Evolutionary conservation across 53 echinoderm and acorn worm species (phyloP), one percentile per base, ranked within the genome.

Genomic region (Stichopus horrens): DNA sequence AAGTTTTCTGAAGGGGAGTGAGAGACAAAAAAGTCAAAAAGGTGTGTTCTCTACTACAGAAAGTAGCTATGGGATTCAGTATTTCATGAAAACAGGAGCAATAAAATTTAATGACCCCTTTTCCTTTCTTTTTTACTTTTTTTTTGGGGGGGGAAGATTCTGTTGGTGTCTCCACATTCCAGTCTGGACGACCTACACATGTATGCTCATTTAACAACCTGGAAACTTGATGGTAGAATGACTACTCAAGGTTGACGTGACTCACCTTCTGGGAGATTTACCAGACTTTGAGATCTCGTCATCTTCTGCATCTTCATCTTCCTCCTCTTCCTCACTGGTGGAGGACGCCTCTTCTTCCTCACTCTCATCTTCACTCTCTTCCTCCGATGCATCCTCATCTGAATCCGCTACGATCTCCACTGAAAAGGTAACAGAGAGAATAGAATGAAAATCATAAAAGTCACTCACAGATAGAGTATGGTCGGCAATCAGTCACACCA

Each of bases 341-440:
- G 59, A 59, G 54, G 63, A 73, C 76, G 77, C 23, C 23, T 91
- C 91, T 23, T 86, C 90, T 71, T 95, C 93, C 1, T 84, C 90
- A 19, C 87, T 90, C 73, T 89, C 88, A 22, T 83, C 91, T 6
- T 91, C 91, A 7, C 88, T 88, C 5, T 91, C 91, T 52, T 91
- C 90, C 19, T 20, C 71, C 5, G 71, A 71, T 7, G 71, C 71
- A 6, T 90, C 92, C 13, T 86, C 86, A 37, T 66, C 86, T 16
- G 86, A 86, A 60, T 86, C 86, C 21, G 67, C 86, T 53, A 66
- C 86, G 66, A 86, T 7, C 60, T 81, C 81, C 56, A 20, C 81
- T 81, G 18, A 81, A 81, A 81, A 0, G 52, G 6, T 9, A 13
- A 5, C 23, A 75, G 1, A 71, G 19, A 71, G 63, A 63, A 0